Base-by-base conservation (phyloP, 1,140 invertebrate species). In the Latrodectus geometricus region DNA sequence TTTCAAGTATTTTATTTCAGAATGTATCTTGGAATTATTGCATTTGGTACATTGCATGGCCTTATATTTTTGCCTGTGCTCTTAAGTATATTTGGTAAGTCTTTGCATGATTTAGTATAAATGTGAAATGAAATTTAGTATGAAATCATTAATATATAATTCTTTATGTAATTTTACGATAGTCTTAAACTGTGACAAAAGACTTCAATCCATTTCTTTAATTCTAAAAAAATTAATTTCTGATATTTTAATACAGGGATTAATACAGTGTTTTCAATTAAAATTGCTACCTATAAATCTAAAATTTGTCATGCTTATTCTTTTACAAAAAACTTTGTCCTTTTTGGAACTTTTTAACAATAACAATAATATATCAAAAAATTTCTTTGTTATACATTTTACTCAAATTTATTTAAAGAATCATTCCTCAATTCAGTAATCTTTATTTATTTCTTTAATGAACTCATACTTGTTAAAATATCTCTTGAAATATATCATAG, bases 1-100 rank as follows among this genome's bases (percentile, higher is more conserved):
- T 93, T 93, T 89, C 91, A 93, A 89, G 91, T 94, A 21, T 94
- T 93, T 87, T 93, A 94, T 89, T 93, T 93, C 89, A 90, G 93
- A 52, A 93, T 93, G 93, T 94, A 93, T 88, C 88, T 94, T 23
- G 91, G 92, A 48, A 93, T 93, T 79, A 93, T 94, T 8, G 61
- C 93, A 8, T 93, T 93, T 89, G 93, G 93, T 8, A 93, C 93
- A 20, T 85, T 92, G 3, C 93, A 93, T 89, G 93, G 93, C 15
- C 90, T 93, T 23, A 91, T 93, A 84, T 93, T 93, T 89, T 88
- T 93, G 54, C 93, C 93, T 52, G 93, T 94, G 48, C 88, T 94
- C 12, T 90, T 93, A 48, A 92, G 91, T 88, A 93, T 92, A 89
- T 88, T 91, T 83, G 92, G 92, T 88, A 70, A 82, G 79, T 77